Evolutionary conservation across 2,113 vertebrate species (phyloP), one percentile per base, ranked within the genome.

Genomic region (Clarias gariepinus): DNA sequence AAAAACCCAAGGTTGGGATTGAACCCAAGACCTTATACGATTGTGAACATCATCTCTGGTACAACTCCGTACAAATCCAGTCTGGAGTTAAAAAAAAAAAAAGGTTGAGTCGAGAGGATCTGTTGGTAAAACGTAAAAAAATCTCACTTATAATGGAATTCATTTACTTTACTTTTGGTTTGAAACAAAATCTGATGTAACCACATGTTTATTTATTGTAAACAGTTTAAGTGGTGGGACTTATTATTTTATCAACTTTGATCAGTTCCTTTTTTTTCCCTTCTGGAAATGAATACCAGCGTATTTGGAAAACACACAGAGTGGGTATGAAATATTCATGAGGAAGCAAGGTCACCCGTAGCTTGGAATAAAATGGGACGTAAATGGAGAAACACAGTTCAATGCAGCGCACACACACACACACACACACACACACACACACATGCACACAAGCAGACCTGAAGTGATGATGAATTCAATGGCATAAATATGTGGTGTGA

Each of bases 401-500:
- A 69, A 33, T 33, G 5, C 15, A 41, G 33, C 8, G n/a, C 41
- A 76, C 73, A 25, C 73, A n/a, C 41, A 76, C 73, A n/a, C 41
- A 76, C 73, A 74, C 36, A 25, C 71, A 74, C 36, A 47, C 36
- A 74, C 71, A 74, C 36, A 23, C 8, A 25, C 36, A 47, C 2
- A 47, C 18, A 73, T 18, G 33, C 15, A 36, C 69, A 74, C 71
- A 74, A 9, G 25, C 19, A 12, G 21, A 9, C 9, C 23, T 25
- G 71, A 74, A 11, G 71, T 47, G 71, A 74, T 74, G 71, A 74
- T 74, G 71, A 74, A 74, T 52, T 36, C 33, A 74, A 74, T 74
- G 71, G 47, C 71, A 74, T 74, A 74, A 74, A 74, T 74, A 74
- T 74, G 41, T 74, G 71, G 41, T 52, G 41, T 74, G 71, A 74